phyloP scores from a whole-genome alignment of 2,888 invertebrate species.

The Lasioglossum vierecki region DNA sequence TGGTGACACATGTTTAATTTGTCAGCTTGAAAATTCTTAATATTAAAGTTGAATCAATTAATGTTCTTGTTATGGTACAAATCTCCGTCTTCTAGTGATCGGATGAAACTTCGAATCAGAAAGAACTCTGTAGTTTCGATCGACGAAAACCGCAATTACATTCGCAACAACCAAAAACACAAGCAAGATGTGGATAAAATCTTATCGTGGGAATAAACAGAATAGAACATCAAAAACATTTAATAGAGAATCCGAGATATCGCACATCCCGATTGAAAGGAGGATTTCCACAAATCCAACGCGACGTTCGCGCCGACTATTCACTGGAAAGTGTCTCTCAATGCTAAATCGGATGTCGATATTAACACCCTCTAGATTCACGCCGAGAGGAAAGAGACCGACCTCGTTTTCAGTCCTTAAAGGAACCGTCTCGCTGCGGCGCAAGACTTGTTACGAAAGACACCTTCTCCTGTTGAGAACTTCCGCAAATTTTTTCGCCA shows the following conservation, averaged over 20 bases:
- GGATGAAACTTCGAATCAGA: no score
- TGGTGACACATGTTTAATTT: no score
- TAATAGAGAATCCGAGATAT: slow-evolving; percentile 25
- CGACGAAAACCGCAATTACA: no score
- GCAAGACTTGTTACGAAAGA: slow-evolving; percentile 60
- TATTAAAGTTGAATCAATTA: no score
- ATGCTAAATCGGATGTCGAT: slow-evolving; percentile 56
- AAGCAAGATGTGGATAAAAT: neutral
- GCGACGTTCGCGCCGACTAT: slow-evolving; percentile 24
- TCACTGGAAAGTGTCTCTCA: slow-evolving; percentile 40
- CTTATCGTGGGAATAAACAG: neutral
- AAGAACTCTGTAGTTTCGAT: no score
- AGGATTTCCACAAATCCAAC: slow-evolving; percentile 41
- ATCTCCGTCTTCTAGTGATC: no score
- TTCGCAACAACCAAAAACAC: no score
- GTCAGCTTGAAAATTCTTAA: no score
- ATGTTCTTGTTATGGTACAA: no score
- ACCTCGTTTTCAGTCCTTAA: slow-evolving; percentile 51
- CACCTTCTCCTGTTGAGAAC: slow-evolving; percentile 45
- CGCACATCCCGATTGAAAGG: slow-evolving; percentile 29
- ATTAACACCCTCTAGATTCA: slow-evolving; percentile 56
- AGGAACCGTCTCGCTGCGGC: slow-evolving; percentile 19
- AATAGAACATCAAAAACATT: slow-evolving; percentile 25
- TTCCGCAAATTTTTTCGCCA: slow-evolving; percentile 39
- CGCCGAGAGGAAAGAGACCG: slow-evolving; percentile 31